These are phyloP conservation scores for Acanthosoma haemorrhoidale DNA, from an alignment of 2,888 invertebrate genomes.

Conservation along the genomic window DNA sequence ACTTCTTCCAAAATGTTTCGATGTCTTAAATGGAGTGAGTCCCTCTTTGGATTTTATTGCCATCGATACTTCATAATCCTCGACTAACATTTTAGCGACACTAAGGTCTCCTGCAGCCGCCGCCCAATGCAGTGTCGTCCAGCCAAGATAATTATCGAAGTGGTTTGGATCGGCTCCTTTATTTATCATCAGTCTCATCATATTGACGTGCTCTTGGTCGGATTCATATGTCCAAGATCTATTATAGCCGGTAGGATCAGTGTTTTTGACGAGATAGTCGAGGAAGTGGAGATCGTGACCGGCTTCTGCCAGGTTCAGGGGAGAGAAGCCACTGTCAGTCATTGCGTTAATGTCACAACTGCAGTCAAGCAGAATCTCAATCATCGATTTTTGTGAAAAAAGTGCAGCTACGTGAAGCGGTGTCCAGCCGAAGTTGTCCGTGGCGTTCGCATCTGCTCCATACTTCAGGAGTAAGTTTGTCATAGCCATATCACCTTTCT, in stretches of 20 bases:
- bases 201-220: neutral
- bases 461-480: neutral
- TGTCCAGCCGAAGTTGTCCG: neutral
- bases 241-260: neutral
- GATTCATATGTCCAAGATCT: neutral
- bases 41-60: neutral
- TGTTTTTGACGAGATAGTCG: neutral
- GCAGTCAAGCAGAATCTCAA: neutral
- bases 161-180: neutral
- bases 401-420: conserved; percentile 10
- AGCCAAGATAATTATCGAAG: neutral
- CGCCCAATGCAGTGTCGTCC: conserved; percentile 16
- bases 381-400: neutral
- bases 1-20: neutral
- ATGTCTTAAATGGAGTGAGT: neutral
- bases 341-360: neutral
- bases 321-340: neutral
- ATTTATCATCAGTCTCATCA: neutral
- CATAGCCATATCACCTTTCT: neutral
- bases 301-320: neutral
- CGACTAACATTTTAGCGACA: neutral
- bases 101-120: neutral
- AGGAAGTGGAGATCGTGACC: neutral
- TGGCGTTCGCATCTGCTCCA: neutral
- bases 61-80: neutral